phyloP scores from a whole-genome alignment of 1,140 invertebrate genomes.

The Galendromus occidentalis region DNA sequence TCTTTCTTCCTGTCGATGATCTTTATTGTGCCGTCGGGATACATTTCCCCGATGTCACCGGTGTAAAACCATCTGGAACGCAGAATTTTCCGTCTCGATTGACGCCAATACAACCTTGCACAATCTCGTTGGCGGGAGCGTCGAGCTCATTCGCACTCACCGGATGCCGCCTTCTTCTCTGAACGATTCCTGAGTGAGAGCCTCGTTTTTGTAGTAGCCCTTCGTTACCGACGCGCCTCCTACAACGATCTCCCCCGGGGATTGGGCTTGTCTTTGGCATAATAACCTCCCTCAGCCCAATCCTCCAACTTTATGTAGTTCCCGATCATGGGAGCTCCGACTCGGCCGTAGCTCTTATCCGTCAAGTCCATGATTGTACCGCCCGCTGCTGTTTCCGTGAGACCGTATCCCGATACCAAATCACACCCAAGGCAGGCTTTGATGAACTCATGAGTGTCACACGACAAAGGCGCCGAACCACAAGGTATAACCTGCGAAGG shows the following conservation, averaged over 20 bases:
- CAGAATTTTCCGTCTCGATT: too few species aligned
- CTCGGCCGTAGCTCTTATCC: background rate
- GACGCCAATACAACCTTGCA: too few species aligned
- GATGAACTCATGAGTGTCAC: slow-evolving; percentile 85
- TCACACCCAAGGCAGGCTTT: slow-evolving; percentile 74
- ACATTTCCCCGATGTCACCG: slow-evolving; percentile 37
- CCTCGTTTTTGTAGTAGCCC: slow-evolving; percentile 36
- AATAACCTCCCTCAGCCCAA: slow-evolving; percentile 27
- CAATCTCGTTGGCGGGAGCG: too few species aligned
- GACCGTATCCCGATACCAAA: slow-evolving; percentile 80
- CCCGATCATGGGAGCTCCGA: slow-evolving; percentile 8
- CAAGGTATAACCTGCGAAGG: slow-evolving; percentile 46
- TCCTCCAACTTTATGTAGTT: slow-evolving; percentile 15
- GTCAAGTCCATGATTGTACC: slow-evolving; percentile 67
- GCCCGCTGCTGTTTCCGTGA: slow-evolving; percentile 76
- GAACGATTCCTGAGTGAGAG: slow-evolving; percentile 34
- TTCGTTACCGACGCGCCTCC: slow-evolving; percentile 36
- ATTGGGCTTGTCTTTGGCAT: slow-evolving; percentile 34
- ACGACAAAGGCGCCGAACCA: slow-evolving; percentile 71
- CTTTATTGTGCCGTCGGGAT: slow-evolving; percentile 32
- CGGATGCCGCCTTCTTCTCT: slow-evolving; percentile 25
- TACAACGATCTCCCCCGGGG: slow-evolving; percentile 37
- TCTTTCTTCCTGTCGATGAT: slow-evolving; percentile 39
- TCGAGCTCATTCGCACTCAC: too few species aligned
- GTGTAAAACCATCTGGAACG: slow-evolving; percentile 32